Evolutionary conservation across 2,888 invertebrate genomes (phyloP).

Genomic region (Diadromus collaris): DNA sequence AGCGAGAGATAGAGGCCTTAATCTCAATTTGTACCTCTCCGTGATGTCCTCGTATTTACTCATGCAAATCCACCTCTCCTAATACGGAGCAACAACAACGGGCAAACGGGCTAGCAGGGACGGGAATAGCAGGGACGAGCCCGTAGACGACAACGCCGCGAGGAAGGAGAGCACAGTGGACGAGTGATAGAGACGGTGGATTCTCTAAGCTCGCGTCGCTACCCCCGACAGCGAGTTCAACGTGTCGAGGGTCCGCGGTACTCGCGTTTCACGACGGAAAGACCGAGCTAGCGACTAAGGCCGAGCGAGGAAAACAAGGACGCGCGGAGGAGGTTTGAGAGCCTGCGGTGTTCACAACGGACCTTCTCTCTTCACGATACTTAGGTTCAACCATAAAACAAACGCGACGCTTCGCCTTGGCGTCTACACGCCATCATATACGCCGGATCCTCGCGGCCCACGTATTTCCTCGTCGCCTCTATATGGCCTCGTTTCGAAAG

Average conservation of each 20-base stretch:
- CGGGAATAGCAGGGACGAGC: constrained; percentile 36
- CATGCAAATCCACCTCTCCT: constrained; percentile 70
- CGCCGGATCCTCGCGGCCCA: constrained; percentile 29
- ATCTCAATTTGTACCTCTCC: constrained; percentile 71
- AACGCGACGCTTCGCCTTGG: constrained; percentile 48
- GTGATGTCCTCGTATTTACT: constrained; percentile 67
- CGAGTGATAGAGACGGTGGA: constrained; percentile 32
- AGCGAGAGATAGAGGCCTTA: constrained; percentile 59
- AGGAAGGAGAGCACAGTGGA: constrained; percentile 44
- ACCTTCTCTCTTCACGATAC: constrained; percentile 59
- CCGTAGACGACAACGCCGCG: constrained; percentile 48
- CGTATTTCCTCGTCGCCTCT: constrained; percentile 40
- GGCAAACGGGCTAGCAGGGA: constrained; percentile 40
- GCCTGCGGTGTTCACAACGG: constrained; percentile 31
- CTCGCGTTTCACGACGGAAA: background rate
- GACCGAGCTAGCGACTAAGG: constrained; percentile 32
- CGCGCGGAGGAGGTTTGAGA: constrained; percentile 14
- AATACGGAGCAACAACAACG: constrained; percentile 63
- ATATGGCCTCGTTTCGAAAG: constrained; percentile 30
- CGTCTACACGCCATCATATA: constrained; percentile 44
- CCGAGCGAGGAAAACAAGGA: constrained; percentile 22
- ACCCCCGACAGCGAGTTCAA: constrained; percentile 49
- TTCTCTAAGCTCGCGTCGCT: constrained; percentile 41
- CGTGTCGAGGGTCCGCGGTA: constrained; percentile 34
- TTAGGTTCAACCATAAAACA: constrained; percentile 69